phyloP scores from a whole-genome alignment of 2,888 invertebrate genomes.

The Luffia ferchaultella region DNA sequence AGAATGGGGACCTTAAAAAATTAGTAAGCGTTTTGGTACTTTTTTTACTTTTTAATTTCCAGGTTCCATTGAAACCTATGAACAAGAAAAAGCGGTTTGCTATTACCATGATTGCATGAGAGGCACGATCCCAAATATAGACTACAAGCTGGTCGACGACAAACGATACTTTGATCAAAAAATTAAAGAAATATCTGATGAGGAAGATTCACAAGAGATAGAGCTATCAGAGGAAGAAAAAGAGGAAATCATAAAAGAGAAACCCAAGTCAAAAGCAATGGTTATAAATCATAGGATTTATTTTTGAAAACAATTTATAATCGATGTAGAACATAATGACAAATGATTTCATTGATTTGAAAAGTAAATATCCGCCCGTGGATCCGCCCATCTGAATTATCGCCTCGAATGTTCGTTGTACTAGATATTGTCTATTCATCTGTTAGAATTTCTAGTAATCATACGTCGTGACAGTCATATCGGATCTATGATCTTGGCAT shows the following conservation, averaged over 20 bases:
- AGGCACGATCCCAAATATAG: conserved; percentile 44
- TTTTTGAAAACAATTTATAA: conserved; percentile 39
- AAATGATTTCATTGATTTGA: no score
- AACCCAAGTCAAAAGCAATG: conserved; percentile 44
- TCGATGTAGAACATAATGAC: no score
- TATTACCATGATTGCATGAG: conserved; percentile 67
- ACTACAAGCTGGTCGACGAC: conserved; percentile 51
- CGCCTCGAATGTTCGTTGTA: no score
- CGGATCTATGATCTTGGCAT: background rate
- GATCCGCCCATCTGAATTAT: no score
- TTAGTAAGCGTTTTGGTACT: no score
- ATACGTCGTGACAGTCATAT: no score
- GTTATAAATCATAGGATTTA: conserved; percentile 57
- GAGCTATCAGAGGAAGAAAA: conserved; percentile 13
- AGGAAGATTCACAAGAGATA: conserved; percentile 16
- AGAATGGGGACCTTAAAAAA: no score
- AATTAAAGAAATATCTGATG: conserved; percentile 40
- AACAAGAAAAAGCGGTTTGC: conserved; percentile 68
- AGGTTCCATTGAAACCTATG: conserved; percentile 70
- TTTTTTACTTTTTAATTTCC: conserved; percentile 17
- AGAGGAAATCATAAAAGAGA: conserved; percentile 22
- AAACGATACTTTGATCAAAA: conserved; percentile 48
- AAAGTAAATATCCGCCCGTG: no score
- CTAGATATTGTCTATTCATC: no score
- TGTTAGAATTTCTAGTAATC: no score